These are phyloP conservation scores for Limnephilus lunatus DNA, from an alignment of 2,888 invertebrate genomes.

Conservation along the genomic window DNA sequence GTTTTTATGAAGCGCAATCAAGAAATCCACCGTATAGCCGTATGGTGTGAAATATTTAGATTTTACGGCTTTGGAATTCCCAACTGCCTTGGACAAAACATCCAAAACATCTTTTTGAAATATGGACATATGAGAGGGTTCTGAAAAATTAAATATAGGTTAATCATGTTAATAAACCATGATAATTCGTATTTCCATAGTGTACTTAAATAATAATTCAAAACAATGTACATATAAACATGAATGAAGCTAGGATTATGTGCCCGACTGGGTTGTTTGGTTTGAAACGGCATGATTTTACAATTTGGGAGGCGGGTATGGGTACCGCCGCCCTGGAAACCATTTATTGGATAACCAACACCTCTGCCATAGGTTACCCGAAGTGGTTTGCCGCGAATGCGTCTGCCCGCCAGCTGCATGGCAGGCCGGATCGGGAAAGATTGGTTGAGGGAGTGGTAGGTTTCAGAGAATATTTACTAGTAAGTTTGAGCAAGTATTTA, in stretches of 20 bases:
- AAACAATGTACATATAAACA: too few species aligned
- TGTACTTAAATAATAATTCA: neutral
- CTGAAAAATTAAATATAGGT: constrained; percentile 46
- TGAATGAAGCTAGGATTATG: too few species aligned
- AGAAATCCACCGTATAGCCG: constrained; percentile 64
- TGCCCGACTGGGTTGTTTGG: too few species aligned
- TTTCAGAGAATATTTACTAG: neutral
- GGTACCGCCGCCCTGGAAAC: too few species aligned
- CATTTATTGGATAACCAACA: too few species aligned
- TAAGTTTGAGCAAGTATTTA: neutral
- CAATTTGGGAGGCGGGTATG: too few species aligned
- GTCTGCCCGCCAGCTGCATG: too few species aligned
- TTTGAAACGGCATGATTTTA: too few species aligned
- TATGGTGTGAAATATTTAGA: constrained; percentile 58
- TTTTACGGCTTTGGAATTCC: constrained; percentile 44
- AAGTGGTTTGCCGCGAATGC: too few species aligned
- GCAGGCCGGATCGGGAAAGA: too few species aligned
- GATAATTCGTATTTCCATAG: neutral
- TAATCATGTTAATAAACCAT: neutral
- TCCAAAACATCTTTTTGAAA: constrained; percentile 62
- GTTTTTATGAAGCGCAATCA: constrained; percentile 33
- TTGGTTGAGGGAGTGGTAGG: too few species aligned
- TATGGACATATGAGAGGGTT: constrained; percentile 38
- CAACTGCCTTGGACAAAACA: constrained; percentile 45
- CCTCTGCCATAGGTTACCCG: too few species aligned